Conservation (phyloP, 2,797 vertebrate genomes). For the Coluber constrictor region DNA sequence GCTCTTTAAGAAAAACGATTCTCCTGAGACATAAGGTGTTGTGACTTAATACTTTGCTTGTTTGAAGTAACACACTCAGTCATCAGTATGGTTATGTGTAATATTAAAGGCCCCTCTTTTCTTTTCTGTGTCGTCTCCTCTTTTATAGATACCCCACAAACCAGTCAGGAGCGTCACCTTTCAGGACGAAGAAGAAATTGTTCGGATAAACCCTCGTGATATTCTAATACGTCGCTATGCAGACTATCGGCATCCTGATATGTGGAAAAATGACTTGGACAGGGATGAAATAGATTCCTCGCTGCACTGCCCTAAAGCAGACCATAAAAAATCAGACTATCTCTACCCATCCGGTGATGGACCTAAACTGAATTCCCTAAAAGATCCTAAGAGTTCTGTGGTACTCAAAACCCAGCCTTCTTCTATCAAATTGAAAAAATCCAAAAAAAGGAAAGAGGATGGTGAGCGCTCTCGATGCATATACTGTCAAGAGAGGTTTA, state of each 20-base stretch:
- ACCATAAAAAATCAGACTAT: constrained; percentile 93
- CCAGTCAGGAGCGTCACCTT: constrained; percentile 91
- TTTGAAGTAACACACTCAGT: not conserved
- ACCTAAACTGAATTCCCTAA: constrained; percentile 81
- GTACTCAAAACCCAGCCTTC: constrained; percentile 86
- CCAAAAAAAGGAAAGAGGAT: constrained; percentile 91
- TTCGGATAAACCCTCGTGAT: constrained; percentile 97
- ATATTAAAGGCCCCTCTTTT: constrained; percentile 29
- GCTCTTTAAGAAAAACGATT: not conserved
- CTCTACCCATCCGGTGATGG: constrained; percentile 83
- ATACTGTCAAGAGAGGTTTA: constrained; percentile 98
- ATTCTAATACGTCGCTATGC: constrained; percentile 94
- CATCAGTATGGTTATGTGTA: not conserved
- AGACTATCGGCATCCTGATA: constrained; percentile 96
- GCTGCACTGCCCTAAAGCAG: constrained; percentile 86
- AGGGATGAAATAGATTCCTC: constrained; percentile 85
- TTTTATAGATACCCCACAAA: constrained; percentile 81
- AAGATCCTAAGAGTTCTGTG: constrained; percentile 85
- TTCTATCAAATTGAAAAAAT: constrained; percentile 87
- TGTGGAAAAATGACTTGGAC: constrained; percentile 90
- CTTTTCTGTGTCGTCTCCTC: not conserved
- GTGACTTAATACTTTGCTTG: not conserved
- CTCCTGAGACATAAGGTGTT: not conserved
- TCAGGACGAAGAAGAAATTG: constrained; percentile 95
- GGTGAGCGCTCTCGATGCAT: constrained; percentile 96